Base-by-base conservation (phyloP, 1,140 invertebrate species). In the Mesaphorura yosii region DNA sequence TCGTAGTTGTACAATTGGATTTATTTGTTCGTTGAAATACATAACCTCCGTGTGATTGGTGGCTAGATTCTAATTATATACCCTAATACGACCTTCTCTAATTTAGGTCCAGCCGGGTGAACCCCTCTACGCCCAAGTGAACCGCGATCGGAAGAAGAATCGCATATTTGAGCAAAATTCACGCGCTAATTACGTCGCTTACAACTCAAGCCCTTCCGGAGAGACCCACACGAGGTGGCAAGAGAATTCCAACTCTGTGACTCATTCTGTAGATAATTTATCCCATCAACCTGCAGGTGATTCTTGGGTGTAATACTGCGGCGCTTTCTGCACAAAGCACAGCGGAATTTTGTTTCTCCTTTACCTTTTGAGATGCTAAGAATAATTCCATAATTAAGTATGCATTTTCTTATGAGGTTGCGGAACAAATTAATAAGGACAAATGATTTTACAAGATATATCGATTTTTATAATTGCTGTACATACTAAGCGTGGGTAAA, bases 91-190 rank as follows among this genome's bases (percentile, higher is more conserved):
- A n/a, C n/a, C n/a, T n/a, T n/a, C n/a, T n/a, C n/a, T n/a, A n/a
- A n/a, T n/a, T n/a, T n/a, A 76, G 71, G 69, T 74, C 61, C 75
- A 76, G 70, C 72, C 76, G 59, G 76, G 75, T 64, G 82, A 84
- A 71, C 82, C 82, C 60, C 73, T 85, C 37, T 85, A 85, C 70
- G 82, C 82, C 67, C 81, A 84, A 75, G 82, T 85, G 60, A 84
- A 85, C 68, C 76, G 82, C 69, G 81, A 83, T 67, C 83, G 82
- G 72, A 84, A 84, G 69, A 79, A 80, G 65, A 80, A 79, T 67
- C 74, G 78, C 66, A n/a, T 10, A 65, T 58, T 65, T 65, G 64
- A 70, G 39, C 67, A 66, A 45, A 65, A 65, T 41, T 64, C 64
- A 28, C 29, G 66, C 52, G 66, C 68, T 50, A 68, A 68, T 34